These are phyloP conservation scores for Amblyornis subalaris DNA, from an alignment of 2,113 vertebrate genomes.

Conservation along the genomic window DNA sequence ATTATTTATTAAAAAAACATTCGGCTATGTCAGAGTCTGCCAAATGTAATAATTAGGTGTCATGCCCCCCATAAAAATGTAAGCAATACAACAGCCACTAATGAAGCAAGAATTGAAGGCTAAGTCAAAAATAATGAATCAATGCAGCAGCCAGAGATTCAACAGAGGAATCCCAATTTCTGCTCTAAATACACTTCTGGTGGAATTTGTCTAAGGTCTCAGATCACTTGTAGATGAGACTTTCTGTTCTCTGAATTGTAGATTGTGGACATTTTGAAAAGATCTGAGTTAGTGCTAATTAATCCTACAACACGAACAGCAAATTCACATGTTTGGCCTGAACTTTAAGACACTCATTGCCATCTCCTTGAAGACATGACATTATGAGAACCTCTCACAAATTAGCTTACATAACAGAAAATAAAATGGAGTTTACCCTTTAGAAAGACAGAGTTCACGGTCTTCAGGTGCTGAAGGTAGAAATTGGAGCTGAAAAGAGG, in stretches of 20 bases:
- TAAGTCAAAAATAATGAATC: constrained; percentile 4
- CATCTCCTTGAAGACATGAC: constrained; percentile 55
- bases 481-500: constrained; percentile 1
- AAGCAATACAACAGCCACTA: background rate
- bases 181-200: background rate
- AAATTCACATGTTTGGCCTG: constrained; percentile 45
- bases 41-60: background rate
- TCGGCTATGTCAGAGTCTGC: background rate
- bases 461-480: background rate
- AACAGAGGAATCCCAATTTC: background rate
- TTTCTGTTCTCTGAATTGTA: background rate
- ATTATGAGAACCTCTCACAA: constrained; percentile 53
- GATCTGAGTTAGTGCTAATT: constrained; percentile 31
- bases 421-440: constrained; percentile 51
- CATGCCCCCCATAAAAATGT: background rate
- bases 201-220: constrained; percentile 33
- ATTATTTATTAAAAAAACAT: constrained; percentile 10
- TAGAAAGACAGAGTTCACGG: background rate
- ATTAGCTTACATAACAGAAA: constrained; percentile 41
- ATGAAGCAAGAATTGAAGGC: background rate
- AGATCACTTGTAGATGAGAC: background rate
- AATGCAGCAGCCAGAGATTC: background rate
- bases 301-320: constrained; percentile 9
- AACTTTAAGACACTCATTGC: constrained; percentile 38
- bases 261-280: background rate